Percentiles rank a stretch among this genome's conserved stretches.
Conservation (phyloP, 2,797 vertebrate species). For the Ciconia nigra region DNA sequence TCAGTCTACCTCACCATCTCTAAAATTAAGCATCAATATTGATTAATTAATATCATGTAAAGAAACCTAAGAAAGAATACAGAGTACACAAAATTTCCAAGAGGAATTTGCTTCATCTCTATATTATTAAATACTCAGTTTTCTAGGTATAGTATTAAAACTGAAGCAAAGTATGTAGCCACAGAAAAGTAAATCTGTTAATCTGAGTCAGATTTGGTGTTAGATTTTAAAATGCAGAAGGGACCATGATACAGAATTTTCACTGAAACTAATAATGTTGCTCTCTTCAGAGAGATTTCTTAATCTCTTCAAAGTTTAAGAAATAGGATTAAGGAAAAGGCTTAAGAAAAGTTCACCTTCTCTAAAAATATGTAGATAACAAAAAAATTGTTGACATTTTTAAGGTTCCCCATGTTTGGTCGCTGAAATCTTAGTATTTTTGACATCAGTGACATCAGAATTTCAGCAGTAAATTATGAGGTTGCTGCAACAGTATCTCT, state of each 20-base stretch:
- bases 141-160: background rate
- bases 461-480: background rate
- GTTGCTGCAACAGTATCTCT: background rate
- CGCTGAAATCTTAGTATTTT: background rate
- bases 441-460: background rate
- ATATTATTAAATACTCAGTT: background rate
- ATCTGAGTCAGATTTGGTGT: background rate
- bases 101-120: background rate
- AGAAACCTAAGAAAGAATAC: background rate
- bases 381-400: background rate
- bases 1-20: background rate
- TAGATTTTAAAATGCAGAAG: background rate
- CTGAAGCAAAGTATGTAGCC: background rate
- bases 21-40: background rate
- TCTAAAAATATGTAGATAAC: background rate
- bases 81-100: background rate
- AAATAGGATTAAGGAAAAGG: background rate
- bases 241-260: background rate
- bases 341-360: background rate
- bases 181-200: background rate
- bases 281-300: background rate
- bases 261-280: background rate
- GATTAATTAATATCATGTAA: background rate
- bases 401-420: background rate
- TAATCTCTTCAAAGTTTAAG: background rate